Evolutionary conservation across 2,888 invertebrate genomes (phyloP).

Genomic region (Beris morrisii): DNA sequence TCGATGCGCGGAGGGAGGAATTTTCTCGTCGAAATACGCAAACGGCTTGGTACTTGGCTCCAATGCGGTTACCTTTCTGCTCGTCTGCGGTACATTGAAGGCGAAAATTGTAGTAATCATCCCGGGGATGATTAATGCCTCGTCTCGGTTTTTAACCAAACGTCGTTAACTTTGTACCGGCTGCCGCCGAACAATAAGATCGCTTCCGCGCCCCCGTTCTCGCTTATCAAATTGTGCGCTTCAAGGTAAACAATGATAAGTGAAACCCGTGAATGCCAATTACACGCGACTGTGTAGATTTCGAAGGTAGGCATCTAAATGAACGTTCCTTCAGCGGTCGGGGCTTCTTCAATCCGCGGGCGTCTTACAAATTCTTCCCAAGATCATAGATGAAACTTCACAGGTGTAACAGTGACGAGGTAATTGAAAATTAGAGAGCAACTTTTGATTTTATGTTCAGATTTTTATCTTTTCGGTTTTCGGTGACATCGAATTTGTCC

Average conservation of each 20-base stretch:
- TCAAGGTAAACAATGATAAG: slow-evolving; percentile 36
- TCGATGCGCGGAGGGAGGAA: background rate
- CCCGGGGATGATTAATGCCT: slow-evolving; percentile 36
- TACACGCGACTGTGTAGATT: slow-evolving; percentile 20
- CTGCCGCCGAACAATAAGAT: slow-evolving; percentile 20
- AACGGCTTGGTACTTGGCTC: background rate
- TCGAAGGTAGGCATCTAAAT: slow-evolving; percentile 8
- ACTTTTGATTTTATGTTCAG: slow-evolving; percentile 16
- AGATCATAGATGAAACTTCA: slow-evolving; percentile 1
- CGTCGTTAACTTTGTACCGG: slow-evolving; percentile 35
- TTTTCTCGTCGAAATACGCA: background rate
- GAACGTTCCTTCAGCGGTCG: background rate
- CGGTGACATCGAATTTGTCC: slow-evolving; percentile 21
- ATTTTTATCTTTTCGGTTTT: slow-evolving; percentile 23
- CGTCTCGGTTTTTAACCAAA: slow-evolving; percentile 37
- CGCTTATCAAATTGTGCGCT: slow-evolving; percentile 16
- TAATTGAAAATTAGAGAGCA: slow-evolving; percentile 30
- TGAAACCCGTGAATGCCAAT: slow-evolving; percentile 39
- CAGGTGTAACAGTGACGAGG: slow-evolving; percentile 20
- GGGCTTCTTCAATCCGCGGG: background rate
- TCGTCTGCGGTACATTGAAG: slow-evolving; percentile 29
- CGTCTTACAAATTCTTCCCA: background rate
- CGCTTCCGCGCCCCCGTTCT: background rate
- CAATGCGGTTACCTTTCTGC: background rate
- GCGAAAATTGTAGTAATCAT: slow-evolving; percentile 37